These are phyloP conservation scores for Asobara japonica DNA, from an alignment of 1,140 invertebrate genomes.

Conservation along the genomic window DNA sequence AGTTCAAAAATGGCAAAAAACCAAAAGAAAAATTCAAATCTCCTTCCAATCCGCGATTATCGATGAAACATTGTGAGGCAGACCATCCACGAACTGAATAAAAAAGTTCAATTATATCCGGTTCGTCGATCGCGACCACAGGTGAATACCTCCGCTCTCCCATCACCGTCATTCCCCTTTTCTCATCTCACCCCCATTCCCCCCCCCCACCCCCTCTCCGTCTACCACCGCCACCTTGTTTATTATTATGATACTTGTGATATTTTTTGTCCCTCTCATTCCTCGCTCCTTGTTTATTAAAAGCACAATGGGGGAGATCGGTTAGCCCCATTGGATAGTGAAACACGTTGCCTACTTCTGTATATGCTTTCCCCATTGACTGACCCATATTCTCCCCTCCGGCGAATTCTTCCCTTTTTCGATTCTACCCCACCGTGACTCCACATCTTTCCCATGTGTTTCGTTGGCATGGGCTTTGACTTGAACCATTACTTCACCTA, in stretches of 20 bases:
- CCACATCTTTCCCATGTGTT: neutral
- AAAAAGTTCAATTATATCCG: conserved; percentile 43
- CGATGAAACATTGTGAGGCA: neutral
- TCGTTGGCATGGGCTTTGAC: neutral
- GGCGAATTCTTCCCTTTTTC: conserved; percentile 2
- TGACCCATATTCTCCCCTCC: conserved; percentile 9
- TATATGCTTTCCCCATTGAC: neutral
- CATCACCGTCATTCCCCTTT: conserved; percentile 15
- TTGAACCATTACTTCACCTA: no score
- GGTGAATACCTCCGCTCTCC: conserved; percentile 38
- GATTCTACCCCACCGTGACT: no score
- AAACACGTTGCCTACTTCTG: neutral
- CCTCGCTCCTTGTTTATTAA: conserved; percentile 37
- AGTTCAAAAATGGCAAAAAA: no score
- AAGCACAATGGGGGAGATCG: conserved; percentile 39
- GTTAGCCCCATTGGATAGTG: conserved; percentile 36
- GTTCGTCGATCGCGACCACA: conserved; percentile 41
- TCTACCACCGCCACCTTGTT: neutral
- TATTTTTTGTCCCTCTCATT: neutral
- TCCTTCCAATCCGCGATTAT: neutral
- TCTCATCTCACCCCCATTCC: neutral
- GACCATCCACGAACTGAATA: neutral
- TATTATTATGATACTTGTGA: conserved; percentile 8
- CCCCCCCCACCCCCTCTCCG: neutral
- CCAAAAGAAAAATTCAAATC: neutral